A percentile compares a stretch with the other conserved stretches of the same genome.
Conservation (phyloP, 2,113 vertebrate genomes). For the Halichoerus grypus region DNA sequence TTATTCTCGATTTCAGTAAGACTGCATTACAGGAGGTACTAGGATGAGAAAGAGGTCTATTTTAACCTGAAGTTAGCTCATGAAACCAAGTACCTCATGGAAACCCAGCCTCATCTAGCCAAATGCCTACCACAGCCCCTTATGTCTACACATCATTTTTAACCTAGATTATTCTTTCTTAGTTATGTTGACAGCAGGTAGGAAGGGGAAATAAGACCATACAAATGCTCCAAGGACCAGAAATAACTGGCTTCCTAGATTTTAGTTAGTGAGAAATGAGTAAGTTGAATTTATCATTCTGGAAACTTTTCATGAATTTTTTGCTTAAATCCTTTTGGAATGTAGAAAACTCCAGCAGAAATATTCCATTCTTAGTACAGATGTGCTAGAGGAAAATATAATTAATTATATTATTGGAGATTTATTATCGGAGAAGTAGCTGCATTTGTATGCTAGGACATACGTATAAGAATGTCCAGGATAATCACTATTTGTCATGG, state of each 20-base stretch:
- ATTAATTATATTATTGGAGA: neutral
- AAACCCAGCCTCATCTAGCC: neutral
- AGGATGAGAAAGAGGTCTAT: neutral
- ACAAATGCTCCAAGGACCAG: neutral
- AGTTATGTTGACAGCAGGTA: neutral
- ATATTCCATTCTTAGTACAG: neutral
- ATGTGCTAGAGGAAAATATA: neutral
- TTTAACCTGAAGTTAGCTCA: neutral
- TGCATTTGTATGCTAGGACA: neutral
- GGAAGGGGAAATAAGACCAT: neutral
- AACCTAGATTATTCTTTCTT: neutral
- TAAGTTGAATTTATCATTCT: neutral
- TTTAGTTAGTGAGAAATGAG: neutral
- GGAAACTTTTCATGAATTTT: slow-evolving; percentile 47
- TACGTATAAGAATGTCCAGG: neutral
- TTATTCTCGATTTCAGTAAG: neutral
- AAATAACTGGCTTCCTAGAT: neutral
- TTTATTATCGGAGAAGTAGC: slow-evolving; percentile 3
- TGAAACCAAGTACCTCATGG: neutral
- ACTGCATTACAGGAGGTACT: neutral
- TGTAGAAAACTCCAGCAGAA: neutral
- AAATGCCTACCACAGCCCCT: neutral
- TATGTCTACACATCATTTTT: neutral
- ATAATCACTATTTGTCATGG: neutral
- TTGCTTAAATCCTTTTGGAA: slow-evolving; percentile 24